Base-by-base conservation (phyloP, 2,888 invertebrate species). In the Athripsodes cinereus region DNA sequence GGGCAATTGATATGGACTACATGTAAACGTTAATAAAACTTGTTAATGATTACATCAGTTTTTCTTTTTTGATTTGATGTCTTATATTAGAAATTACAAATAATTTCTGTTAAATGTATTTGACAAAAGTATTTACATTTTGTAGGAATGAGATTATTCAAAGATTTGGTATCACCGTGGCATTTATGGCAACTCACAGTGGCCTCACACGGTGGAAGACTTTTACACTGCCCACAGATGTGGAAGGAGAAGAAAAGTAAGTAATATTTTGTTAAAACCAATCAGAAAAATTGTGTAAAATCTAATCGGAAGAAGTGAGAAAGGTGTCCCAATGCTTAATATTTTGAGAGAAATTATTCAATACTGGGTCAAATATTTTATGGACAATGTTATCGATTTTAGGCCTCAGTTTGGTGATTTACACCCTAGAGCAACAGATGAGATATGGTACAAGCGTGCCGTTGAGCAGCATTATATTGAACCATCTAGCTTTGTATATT, bases 181-280 rank as follows among this genome's bases (percentile, higher is more conserved):
- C 92, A 1, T 96, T 95, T 73, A 78, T 96, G 69, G 89, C 95
- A 47, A 95, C 95, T 0, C 89, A 92, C 70, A 93, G 92, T 69
- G 95, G 95, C 0, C 79, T 96, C 2, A 92, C 92, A 0, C 79
- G 95, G 60, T 95, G 94, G 92, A 88, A 91, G 68, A 90, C 91
- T 55, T 84, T 85, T 21, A 74, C 81, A 53, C 82, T 84, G 64
- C 75, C 79, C 46, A 76, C 78, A 1, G 73, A 77, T 21, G 72
- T 74, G 16, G 40, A 40, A 5, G 40, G 40, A 40, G 40, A 40
- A 40, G 40, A 40, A 13, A 40, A 40, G 40, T 40, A 40, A 40
- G 13, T 40, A 40, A 40, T 8, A 13, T 16, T 26, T 10, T 26
- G 26, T 26, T 26, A 26, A 26, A 26, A 26, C 10, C 3, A 26